These are phyloP conservation scores for Fragum whitleyi DNA, from an alignment of 2,888 invertebrate genomes.

Conservation along the genomic window DNA sequence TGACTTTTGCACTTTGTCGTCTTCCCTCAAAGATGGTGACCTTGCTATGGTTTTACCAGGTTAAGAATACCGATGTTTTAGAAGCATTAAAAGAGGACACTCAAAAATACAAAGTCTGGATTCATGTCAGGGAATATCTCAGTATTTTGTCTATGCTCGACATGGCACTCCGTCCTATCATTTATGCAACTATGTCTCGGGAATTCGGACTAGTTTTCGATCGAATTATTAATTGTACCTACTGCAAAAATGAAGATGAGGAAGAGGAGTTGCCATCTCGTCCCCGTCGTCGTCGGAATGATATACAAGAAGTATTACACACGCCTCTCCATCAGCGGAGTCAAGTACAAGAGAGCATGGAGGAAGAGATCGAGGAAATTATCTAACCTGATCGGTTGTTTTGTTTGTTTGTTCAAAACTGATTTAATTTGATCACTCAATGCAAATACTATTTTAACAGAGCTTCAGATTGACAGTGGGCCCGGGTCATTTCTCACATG, in stretches of 20 bases:
- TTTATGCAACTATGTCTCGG: slow-evolving; percentile 78
- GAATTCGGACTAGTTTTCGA: slow-evolving; percentile 78
- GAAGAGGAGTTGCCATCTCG: slow-evolving; percentile 44
- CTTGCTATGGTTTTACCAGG: slow-evolving; percentile 69
- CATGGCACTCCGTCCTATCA: slow-evolving; percentile 75
- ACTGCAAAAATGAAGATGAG: slow-evolving; percentile 61
- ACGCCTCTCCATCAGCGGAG: slow-evolving; percentile 36
- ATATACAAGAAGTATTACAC: slow-evolving; percentile 54
- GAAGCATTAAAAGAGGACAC: slow-evolving; percentile 44
- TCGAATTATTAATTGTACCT: slow-evolving; percentile 79
- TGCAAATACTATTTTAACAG: no score
- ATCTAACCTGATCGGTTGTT: slow-evolving; percentile 27
- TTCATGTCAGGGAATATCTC: slow-evolving; percentile 60
- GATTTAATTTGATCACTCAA: no score
- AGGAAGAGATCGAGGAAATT: slow-evolving; percentile 52
- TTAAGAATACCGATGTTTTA: slow-evolving; percentile 50
- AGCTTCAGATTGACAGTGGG: no score
- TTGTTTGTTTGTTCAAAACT: background rate
- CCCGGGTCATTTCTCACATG: no score
- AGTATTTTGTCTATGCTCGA: slow-evolving; percentile 73
- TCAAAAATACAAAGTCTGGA: slow-evolving; percentile 56
- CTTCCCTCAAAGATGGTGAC: slow-evolving; percentile 73
- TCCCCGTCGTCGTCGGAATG: slow-evolving; percentile 45
- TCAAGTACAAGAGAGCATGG: slow-evolving; percentile 26
- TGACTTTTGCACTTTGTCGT: slow-evolving; percentile 73